These are phyloP conservation scores for Pristionchus pacificus DNA, from an alignment of 1,140 invertebrate species.

Conservation along the genomic window DNA sequence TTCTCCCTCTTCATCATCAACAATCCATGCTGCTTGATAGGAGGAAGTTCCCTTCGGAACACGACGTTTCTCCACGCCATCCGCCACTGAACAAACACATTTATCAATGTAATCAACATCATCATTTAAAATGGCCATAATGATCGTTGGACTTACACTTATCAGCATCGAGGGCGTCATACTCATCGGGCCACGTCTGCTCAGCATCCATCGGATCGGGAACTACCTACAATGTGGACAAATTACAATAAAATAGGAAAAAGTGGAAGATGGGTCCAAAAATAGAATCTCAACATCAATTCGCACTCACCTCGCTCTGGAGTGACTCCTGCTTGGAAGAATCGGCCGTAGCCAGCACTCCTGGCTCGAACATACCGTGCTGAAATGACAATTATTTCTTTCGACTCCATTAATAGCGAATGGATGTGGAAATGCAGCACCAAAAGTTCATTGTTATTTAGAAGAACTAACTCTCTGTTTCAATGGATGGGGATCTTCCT, in stretches of 20 bases:
- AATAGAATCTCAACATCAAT: conserved; percentile 35
- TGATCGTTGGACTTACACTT: conserved; percentile 54
- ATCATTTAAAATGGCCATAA: neutral
- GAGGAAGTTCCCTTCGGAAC: conserved; percentile 89
- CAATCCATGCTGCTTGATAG: conserved; percentile 94
- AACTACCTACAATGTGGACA: conserved; percentile 72
- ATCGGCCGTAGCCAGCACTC: neutral
- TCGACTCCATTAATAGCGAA: no score
- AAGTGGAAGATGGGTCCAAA: neutral
- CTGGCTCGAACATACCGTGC: neutral
- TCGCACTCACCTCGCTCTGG: conserved; percentile 40
- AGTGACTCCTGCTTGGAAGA: neutral
- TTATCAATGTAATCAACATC: conserved; percentile 5
- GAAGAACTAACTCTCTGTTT: conserved; percentile 40
- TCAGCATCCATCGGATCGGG: conserved; percentile 87
- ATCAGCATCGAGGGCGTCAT: conserved; percentile 73
- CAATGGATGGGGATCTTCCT: conserved; percentile 66
- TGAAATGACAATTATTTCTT: neutral
- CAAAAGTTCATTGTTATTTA: no score
- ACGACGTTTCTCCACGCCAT: conserved; percentile 70
- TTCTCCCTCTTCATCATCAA: conserved; percentile 67
- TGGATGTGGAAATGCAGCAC: no score
- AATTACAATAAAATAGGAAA: neutral
- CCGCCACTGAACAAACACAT: conserved; percentile 32
- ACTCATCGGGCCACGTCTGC: conserved; percentile 65